Conservation (phyloP, 1,140 invertebrate species). For the Pentalonia nigronervosa region DNA sequence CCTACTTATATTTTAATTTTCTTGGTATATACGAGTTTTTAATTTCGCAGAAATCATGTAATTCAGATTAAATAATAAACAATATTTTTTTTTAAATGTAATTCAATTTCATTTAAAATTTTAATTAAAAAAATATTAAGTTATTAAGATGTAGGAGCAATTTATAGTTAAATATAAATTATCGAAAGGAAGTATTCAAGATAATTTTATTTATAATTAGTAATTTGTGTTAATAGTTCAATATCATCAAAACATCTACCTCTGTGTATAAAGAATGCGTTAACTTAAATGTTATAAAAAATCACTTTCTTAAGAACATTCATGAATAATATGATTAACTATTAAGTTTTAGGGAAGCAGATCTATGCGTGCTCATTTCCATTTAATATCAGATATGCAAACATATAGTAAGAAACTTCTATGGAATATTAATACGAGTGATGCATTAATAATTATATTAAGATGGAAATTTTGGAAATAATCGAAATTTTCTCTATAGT, state of each 20-base stretch:
- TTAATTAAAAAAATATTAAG: not conserved
- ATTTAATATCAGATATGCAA: constrained; percentile 11
- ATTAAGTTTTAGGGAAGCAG: not conserved
- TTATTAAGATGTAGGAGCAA: not conserved
- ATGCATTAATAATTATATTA: not conserved
- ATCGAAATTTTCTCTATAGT: not conserved
- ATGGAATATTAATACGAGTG: not conserved
- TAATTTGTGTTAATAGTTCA: not conserved
- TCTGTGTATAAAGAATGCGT: not conserved
- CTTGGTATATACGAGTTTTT: not conserved
- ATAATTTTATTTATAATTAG: not conserved
- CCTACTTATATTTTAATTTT: not conserved
- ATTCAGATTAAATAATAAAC: not conserved
- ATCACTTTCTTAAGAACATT: not conserved
- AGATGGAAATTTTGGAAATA: not conserved
- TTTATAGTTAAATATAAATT: not conserved
- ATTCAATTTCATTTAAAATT: not conserved
- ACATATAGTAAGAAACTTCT: not conserved
- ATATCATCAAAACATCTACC: not conserved
- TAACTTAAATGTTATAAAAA: constrained; percentile 1
- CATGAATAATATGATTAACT: constrained; percentile 36
- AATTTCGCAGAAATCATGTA: not conserved
- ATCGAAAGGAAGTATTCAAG: not conserved
- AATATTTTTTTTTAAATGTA: too few species aligned
- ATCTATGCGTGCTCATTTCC: not conserved